Percentiles rank a stretch among this genome's conserved stretches.
Conservation (phyloP, 2,113 vertebrate species). For the Deroptyus accipitrinus region DNA sequence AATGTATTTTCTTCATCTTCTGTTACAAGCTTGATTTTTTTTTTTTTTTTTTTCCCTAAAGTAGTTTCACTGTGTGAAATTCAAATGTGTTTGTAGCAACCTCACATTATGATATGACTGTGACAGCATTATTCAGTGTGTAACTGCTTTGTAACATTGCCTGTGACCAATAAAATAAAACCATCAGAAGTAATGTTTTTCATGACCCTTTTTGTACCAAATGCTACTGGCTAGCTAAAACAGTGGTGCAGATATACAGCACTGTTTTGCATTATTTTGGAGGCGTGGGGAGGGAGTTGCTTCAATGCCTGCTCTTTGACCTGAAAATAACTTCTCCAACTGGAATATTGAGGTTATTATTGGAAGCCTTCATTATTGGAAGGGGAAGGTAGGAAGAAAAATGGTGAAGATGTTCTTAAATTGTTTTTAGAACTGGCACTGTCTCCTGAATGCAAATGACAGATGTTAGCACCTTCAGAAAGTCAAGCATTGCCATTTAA, state of each 20-base stretch:
- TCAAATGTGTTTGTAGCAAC: constrained; percentile 55
- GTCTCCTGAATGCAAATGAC: neutral
- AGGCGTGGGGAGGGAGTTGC: rapidly evolving
- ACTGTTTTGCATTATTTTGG: neutral
- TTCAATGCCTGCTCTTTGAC: neutral
- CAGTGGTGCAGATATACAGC: neutral
- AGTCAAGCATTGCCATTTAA: neutral
- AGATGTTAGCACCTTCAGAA: neutral
- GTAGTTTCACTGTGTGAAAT: constrained; percentile 60
- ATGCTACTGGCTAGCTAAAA: neutral
- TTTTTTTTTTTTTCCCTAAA: neutral
- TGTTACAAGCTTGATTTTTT: neutral
- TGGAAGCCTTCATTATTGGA: neutral
- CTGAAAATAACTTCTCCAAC: neutral
- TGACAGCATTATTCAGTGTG: constrained; percentile 41
- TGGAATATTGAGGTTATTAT: neutral
- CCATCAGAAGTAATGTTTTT: neutral
- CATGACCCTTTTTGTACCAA: neutral
- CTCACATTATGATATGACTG: constrained; percentile 1
- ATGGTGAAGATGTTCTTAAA: neutral
- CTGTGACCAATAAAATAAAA: constrained; percentile 60
- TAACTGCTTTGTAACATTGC: constrained; percentile 31
- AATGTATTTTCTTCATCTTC: constrained; percentile 33
- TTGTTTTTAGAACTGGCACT: neutral
- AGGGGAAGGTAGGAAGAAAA: neutral